A percentile compares a stretch with the other conserved stretches of the same genome.
Evolutionary conservation across 2,797 vertebrate genomes (phyloP).

Genomic region (Odontamblyopus rebecca): DNA sequence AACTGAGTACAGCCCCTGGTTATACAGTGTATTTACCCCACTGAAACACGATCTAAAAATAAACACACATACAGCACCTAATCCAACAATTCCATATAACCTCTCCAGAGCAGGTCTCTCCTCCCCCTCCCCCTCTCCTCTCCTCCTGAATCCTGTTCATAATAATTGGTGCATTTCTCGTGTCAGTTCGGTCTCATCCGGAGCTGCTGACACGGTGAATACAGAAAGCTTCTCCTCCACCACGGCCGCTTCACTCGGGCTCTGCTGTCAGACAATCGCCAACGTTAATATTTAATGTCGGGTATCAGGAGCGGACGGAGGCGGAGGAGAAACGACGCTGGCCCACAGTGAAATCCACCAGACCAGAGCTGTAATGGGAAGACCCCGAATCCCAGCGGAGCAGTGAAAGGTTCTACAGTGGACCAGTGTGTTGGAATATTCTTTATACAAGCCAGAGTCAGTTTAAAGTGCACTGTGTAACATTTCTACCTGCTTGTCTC

Average conservation of each 20-base stretch:
- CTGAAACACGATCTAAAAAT: neutral
- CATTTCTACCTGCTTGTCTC: too few relatives aligned
- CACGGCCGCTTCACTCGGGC: conserved; percentile 31
- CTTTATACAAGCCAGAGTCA: neutral
- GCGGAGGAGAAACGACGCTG: conserved; percentile 49
- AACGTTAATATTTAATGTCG: conserved; percentile 71
- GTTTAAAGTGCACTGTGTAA: neutral
- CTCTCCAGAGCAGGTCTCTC: neutral
- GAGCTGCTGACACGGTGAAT: conserved; percentile 36
- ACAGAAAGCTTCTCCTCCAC: conserved; percentile 36
- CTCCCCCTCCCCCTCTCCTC: neutral
- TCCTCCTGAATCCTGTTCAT: conserved; percentile 6
- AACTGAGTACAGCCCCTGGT: neutral
- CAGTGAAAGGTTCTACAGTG: conserved; percentile 17
- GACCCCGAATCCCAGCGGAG: conserved; percentile 33
- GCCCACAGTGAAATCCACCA: conserved; percentile 50
- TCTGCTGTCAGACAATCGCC: conserved; percentile 47
- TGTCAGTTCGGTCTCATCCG: conserved; percentile 7
- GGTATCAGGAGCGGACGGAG: conserved; percentile 46
- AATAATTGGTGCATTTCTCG: conserved; percentile 17
- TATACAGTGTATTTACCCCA: neutral
- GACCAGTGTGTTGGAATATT: conserved; percentile 8
- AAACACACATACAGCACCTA: neutral
- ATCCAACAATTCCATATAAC: neutral
- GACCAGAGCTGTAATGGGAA: conserved; percentile 35